Conservation (phyloP, 1,140 invertebrate genomes). For the Aphaenogaster ashmeadi region DNA sequence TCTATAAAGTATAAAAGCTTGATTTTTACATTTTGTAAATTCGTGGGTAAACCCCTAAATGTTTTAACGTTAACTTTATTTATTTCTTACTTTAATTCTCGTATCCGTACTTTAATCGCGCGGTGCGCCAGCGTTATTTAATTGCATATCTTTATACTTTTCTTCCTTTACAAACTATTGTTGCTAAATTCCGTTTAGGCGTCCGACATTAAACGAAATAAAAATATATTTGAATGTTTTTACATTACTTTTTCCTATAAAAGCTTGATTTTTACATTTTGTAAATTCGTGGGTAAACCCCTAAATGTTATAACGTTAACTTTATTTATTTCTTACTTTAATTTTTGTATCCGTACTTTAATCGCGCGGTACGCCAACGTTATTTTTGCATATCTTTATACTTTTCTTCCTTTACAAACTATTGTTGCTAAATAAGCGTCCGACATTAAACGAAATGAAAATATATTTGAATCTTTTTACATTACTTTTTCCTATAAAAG, state of each 20-base stretch:
- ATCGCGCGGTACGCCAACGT: background rate
- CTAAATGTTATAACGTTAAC: background rate
- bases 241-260: background rate
- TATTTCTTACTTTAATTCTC: background rate
- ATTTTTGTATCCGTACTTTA: background rate
- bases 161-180: background rate
- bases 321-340: background rate
- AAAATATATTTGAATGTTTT: background rate
- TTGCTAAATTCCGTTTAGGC: background rate
- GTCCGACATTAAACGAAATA: background rate
- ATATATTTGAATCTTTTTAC: background rate
- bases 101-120: background rate
- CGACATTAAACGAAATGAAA: background rate
- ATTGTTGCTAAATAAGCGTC: background rate
- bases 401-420: background rate
- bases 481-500: background rate
- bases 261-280: background rate
- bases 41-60: background rate
- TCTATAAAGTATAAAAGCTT: background rate
- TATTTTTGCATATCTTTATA: background rate
- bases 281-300: background rate
- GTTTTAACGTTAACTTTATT: background rate
- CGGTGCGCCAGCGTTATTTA: background rate
- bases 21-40: background rate
- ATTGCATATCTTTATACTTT: background rate